Percentiles rank a stretch among this genome's conserved stretches.
Conservation (phyloP, 2,113 vertebrate species). For the Lucifuga dentata region DNA sequence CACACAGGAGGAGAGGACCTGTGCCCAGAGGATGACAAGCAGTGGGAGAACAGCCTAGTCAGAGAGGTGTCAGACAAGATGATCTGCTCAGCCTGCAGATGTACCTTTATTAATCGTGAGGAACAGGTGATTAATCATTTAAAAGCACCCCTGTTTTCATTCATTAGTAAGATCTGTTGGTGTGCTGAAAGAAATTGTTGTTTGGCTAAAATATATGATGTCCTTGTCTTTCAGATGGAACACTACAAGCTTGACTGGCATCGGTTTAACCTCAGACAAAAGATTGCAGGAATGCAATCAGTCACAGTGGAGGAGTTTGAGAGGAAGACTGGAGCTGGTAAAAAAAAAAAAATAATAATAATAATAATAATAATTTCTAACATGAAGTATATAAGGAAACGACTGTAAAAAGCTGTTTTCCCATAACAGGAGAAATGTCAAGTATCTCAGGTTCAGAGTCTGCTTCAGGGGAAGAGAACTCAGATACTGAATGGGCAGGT, state of each 20-base stretch:
- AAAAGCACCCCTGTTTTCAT: neutral
- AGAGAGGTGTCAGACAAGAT: constrained; percentile 82
- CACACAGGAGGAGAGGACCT: constrained; percentile 35
- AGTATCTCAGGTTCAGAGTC: constrained; percentile 96
- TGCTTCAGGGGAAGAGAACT: constrained; percentile 81
- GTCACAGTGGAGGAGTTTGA: constrained; percentile 90
- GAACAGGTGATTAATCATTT: constrained; percentile 87
- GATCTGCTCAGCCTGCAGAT: constrained; percentile 88
- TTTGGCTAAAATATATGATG: neutral
- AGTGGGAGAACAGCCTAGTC: neutral
- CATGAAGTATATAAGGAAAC: neutral
- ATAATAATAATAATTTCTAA: no score
- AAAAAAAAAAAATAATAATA: constrained; percentile 2
- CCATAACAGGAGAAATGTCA: constrained; percentile 90
- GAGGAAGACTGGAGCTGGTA: constrained; percentile 85
- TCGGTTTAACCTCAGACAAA: constrained; percentile 93
- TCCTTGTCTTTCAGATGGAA: constrained; percentile 83
- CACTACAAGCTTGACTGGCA: constrained; percentile 98
- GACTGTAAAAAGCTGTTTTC: neutral
- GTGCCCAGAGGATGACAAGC: constrained; percentile 15
- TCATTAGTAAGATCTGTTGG: neutral
- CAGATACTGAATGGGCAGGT: constrained; percentile 59
- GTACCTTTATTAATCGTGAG: constrained; percentile 86
- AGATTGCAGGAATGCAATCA: constrained; percentile 76
- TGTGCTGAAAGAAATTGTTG: neutral